Evolutionary conservation across 2,797 vertebrate species (phyloP).

Genomic region (Myotis vivesi): DNA sequence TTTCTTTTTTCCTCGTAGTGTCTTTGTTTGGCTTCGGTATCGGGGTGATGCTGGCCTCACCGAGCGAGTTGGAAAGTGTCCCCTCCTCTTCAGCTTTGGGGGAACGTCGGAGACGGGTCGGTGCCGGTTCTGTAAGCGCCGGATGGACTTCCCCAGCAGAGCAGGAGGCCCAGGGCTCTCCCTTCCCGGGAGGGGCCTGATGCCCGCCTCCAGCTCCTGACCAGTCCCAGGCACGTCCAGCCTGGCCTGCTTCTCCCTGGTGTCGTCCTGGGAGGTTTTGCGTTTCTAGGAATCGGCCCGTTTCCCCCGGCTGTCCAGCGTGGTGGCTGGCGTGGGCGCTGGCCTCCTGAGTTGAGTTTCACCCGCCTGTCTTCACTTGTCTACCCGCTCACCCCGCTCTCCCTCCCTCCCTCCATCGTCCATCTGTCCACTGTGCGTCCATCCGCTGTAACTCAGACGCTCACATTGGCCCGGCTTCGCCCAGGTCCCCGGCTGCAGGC

Average conservation of each 20-base stretch:
- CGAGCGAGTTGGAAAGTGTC: accelerated
- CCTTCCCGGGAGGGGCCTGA: accelerated
- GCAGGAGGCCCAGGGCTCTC: accelerated
- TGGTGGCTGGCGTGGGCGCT: accelerated
- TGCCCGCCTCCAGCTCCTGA: accelerated
- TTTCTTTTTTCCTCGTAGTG: no score
- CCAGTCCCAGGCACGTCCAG: accelerated
- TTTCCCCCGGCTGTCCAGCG: accelerated
- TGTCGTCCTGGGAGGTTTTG: not conserved
- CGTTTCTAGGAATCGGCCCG: accelerated
- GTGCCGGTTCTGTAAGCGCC: accelerated
- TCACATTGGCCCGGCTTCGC: not conserved
- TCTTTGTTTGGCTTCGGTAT: not conserved
- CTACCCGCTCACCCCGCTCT: not conserved
- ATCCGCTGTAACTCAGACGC: accelerated
- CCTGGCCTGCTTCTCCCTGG: no score
- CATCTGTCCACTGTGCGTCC: accelerated
- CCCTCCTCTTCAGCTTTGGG: not conserved
- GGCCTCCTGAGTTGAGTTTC: no score
- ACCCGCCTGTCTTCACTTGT: accelerated
- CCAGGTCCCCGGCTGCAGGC: not conserved
- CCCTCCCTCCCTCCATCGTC: not conserved
- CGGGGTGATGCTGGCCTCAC: accelerated
- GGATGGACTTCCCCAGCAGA: accelerated
- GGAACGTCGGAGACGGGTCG: accelerated